These are phyloP conservation scores for Taenioides sp. DNA, from an alignment of 2,797 vertebrate species.

Conservation along the genomic window DNA sequence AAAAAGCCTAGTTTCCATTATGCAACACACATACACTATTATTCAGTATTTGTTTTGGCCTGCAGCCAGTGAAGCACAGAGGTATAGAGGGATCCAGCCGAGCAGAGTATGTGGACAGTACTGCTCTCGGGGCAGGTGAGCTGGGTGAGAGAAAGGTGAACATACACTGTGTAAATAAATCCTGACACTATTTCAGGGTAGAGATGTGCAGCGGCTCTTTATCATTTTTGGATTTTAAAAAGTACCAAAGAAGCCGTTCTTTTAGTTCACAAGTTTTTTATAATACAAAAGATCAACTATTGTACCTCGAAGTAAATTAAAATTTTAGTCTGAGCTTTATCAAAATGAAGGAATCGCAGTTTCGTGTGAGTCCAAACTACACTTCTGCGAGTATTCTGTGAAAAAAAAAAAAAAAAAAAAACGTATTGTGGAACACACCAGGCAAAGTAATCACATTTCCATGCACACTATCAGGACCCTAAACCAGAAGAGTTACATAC, in stretches of 20 bases:
- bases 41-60: slow-evolving; percentile 38
- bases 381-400: too few relatives aligned
- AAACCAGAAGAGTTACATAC: neutral
- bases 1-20: slow-evolving; percentile 28
- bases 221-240: neutral
- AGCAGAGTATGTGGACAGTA: slow-evolving; percentile 34
- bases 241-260: neutral
- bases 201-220: neutral
- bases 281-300: too few relatives aligned
- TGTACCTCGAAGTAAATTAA: too few relatives aligned
- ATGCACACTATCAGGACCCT: neutral
- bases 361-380: too few relatives aligned
- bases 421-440: too few relatives aligned
- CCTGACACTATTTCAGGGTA: neutral
- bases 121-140: slow-evolving; percentile 16
- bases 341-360: too few relatives aligned
- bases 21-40: slow-evolving; percentile 33
- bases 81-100: slow-evolving; percentile 36
- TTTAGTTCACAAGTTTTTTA: neutral
- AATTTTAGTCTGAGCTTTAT: too few relatives aligned
- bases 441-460: too few relatives aligned
- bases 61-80: slow-evolving; percentile 11
- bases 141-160: slow-evolving; percentile 9
- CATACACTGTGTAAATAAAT: slow-evolving; percentile 11
- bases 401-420: too few relatives aligned